Evolutionary conservation across 2,113 vertebrate species (phyloP).

Genomic region (Austrofundulus limnaeus): DNA sequence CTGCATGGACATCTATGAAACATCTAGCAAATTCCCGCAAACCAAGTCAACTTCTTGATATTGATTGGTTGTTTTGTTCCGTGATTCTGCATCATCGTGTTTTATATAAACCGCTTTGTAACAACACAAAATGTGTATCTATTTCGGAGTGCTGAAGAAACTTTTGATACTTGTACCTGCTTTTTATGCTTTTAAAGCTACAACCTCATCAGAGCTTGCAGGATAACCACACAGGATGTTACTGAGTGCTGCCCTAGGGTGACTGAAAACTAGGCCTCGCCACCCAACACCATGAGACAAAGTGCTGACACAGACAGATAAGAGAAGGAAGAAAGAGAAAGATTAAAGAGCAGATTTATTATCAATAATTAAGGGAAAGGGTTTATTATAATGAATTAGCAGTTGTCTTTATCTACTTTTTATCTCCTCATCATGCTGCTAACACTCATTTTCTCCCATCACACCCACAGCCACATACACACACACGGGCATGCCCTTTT

Average conservation of each 20-base stretch:
- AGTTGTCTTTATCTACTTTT: slow-evolving; percentile 71
- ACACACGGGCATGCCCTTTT: background rate
- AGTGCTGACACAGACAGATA: slow-evolving; percentile 75
- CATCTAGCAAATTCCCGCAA: slow-evolving; percentile 16
- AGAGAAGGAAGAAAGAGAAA: slow-evolving; percentile 68
- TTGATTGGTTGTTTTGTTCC: slow-evolving; percentile 13
- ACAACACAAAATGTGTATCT: too few relatives aligned
- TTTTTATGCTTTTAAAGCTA: slow-evolving; percentile 15
- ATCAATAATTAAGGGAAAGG: slow-evolving; percentile 79
- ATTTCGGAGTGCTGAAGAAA: background rate
- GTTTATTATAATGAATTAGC: slow-evolving; percentile 78
- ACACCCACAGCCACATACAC: slow-evolving; percentile 6
- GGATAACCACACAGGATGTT: slow-evolving; percentile 57
- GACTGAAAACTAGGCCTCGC: slow-evolving; percentile 68
- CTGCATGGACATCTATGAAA: slow-evolving; percentile 59
- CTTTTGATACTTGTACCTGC: slow-evolving; percentile 15
- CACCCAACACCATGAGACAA: slow-evolving; percentile 72
- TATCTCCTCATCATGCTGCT: slow-evolving; percentile 59
- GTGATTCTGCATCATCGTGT: background rate
- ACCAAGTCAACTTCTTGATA: background rate
- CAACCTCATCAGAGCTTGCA: slow-evolving; percentile 40
- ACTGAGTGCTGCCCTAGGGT: slow-evolving; percentile 75
- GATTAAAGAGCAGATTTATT: slow-evolving; percentile 78
- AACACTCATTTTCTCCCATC: slow-evolving; percentile 20
- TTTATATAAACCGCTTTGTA: background rate